phyloP scores from a whole-genome alignment of 2,888 invertebrate genomes.

The Trypoxylon attenuatum region DNA sequence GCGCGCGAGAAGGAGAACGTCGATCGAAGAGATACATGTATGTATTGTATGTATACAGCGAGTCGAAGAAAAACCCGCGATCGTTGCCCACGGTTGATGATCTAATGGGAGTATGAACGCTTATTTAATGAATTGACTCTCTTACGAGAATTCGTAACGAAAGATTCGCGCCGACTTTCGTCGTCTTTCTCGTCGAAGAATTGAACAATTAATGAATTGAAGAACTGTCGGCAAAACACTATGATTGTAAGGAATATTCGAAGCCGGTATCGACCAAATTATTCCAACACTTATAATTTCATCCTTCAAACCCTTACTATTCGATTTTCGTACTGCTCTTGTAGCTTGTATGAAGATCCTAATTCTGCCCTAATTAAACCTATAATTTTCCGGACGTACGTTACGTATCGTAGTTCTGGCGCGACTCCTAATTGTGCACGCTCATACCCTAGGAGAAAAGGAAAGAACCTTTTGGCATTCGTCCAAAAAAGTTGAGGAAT shows the following conservation, averaged over 20 bases:
- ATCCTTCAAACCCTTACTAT: neutral
- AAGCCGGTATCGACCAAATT: constrained; percentile 46
- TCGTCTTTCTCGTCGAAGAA: neutral
- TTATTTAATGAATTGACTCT: constrained; percentile 19
- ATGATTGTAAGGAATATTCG: constrained; percentile 19
- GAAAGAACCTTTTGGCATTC: constrained; percentile 40
- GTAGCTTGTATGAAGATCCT: constrained; percentile 26
- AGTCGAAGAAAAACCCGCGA: constrained; percentile 21
- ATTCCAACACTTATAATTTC: constrained; percentile 17
- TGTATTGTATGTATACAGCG: constrained; percentile 3
- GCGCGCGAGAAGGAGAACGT: constrained; percentile 17
- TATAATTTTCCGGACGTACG: constrained; percentile 42
- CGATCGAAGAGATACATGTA: neutral
- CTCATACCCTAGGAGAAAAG: constrained; percentile 31
- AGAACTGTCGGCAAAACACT: neutral
- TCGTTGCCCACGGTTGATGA: constrained; percentile 23
- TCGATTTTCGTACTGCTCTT: constrained; percentile 20
- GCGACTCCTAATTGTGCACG: constrained; percentile 49
- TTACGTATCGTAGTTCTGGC: constrained; percentile 40
- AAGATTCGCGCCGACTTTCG: neutral
- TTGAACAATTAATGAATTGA: too few relatives aligned
- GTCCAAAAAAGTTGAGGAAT: constrained; percentile 50
- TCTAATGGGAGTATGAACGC: constrained; percentile 35
- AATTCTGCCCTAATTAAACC: constrained; percentile 50
- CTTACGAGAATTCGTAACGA: neutral